Base-by-base conservation (phyloP, 2,113 vertebrate genomes). In the Sinocyclocheilus grahami region DNA sequence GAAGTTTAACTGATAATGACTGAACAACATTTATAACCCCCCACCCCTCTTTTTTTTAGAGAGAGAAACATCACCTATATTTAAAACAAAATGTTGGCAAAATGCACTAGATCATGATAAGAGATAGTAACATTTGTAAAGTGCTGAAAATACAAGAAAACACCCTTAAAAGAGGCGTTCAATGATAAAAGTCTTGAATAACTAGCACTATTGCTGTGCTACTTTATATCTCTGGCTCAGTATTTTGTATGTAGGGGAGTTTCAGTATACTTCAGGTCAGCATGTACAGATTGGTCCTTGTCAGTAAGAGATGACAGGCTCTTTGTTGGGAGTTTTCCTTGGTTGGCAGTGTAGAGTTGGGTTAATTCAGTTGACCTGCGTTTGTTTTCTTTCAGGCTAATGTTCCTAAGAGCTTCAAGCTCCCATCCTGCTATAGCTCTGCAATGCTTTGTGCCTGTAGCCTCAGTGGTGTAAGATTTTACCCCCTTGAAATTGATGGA, bases 401-500 rank as follows among this genome's bases (percentile, higher is more conserved):
- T 79, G 72, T 80, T 88, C 79, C 85, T 88, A 72, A 84, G 78
- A 75, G 53, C 85, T 63, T 88, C 79, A 42, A 62, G 89, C 91
- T 90, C 84, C 88, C 65, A 87, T 91, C 89, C 85, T 77, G 88
- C 48, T 74, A 18, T 86, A 83, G 55, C 89, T 84, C 82, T 88
- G 83, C 87, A 86, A 79, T 72, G 75, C 88, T 90, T 91, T 87
- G 90, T 89, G 90, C 84, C 88, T 91, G 39, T 79, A 89, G 87
- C 33, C 85, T 82, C 87, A 90, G 85, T 89, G 87, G 86, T 90
- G 90, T 91, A 92, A 91, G 89, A 89, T 85, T 78, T 79, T 87
- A 87, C 58, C 87, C 78, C 83, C 72, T 80, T 85, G 78, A 88
- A 87, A 76, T 78, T 18, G 83, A 88, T 42, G 37, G 88, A 83